Percentiles rank a stretch among this genome's conserved stretches.
These are phyloP conservation scores for Prosopocoilus inquinatus DNA, from an alignment of 2,888 invertebrate genomes.

Conservation along the genomic window DNA sequence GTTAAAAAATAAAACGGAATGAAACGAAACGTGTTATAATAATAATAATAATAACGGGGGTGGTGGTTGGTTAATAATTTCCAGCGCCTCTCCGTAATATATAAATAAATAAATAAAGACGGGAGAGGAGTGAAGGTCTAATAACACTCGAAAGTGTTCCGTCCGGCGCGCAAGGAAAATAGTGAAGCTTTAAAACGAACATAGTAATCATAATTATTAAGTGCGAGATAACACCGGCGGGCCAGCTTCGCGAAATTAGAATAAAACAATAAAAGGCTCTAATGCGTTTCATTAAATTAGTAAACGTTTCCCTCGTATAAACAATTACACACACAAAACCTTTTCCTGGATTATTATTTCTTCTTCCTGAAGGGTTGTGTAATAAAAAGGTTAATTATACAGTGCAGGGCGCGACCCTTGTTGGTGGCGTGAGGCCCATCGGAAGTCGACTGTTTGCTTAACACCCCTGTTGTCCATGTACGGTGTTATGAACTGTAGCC, in stretches of 20 bases:
- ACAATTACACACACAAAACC: conserved; percentile 40
- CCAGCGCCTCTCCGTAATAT: no score
- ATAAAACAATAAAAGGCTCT: conserved; percentile 41
- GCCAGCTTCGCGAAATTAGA: conserved; percentile 35
- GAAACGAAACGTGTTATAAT: no score
- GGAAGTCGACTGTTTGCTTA: conserved; percentile 34
- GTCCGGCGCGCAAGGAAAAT: conserved; percentile 3
- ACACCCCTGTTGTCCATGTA: conserved; percentile 29
- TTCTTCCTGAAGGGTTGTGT: conserved; percentile 45
- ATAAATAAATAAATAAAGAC: no score
- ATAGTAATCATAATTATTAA: conserved; percentile 15
- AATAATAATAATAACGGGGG: no score
- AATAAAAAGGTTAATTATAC: conserved; percentile 47
- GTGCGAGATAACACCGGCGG: conserved; percentile 36
- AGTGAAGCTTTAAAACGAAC: conserved; percentile 28
- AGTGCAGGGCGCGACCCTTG: conserved; percentile 39
- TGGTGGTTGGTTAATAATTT: no score
- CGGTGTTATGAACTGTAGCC: conserved; percentile 5
- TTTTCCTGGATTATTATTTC: conserved; percentile 41
- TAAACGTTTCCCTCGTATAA: conserved; percentile 40
- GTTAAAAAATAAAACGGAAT: no score
- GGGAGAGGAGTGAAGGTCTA: no score
- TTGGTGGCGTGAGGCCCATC: conserved; percentile 29
- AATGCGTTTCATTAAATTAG: conserved; percentile 44
- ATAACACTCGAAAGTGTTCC: background rate